Conservation (phyloP, 2,113 vertebrate species). For the Onychostoma macrolepis region DNA sequence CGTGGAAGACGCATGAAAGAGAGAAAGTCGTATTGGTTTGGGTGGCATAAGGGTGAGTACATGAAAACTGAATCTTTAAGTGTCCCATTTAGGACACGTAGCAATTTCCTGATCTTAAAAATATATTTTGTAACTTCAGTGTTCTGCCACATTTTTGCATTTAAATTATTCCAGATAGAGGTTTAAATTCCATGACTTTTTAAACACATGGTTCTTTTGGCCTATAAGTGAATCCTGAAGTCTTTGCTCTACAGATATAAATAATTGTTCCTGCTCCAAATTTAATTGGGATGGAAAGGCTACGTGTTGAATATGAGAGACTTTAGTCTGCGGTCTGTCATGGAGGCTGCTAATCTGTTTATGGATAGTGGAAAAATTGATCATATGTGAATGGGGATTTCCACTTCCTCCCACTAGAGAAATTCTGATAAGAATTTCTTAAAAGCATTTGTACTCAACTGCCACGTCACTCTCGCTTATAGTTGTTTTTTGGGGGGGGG, state of each 20-base stretch:
- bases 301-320: neutral
- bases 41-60: too few relatives aligned
- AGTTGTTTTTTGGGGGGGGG: neutral
- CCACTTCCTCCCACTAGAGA: neutral
- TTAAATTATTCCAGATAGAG: neutral
- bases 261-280: neutral
- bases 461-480: neutral
- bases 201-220: neutral
- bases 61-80: too few relatives aligned
- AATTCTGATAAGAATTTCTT: neutral
- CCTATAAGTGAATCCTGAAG: neutral
- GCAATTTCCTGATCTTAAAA: too few relatives aligned
- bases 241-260: neutral
- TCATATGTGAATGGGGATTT: neutral
- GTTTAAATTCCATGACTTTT: neutral
- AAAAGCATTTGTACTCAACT: neutral
- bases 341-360: neutral
- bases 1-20: too few relatives aligned
- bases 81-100: too few relatives aligned
- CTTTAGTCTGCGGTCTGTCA: neutral
- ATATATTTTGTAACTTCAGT: too few relatives aligned
- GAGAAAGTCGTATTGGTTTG: too few relatives aligned
- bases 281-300: neutral
- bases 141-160: neutral
- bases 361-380: slow-evolving; percentile 13